Evolutionary conservation across 2,797 vertebrate species (phyloP), one percentile per base, ranked within the genome.

Genomic region (Glyptemys insculpta): DNA sequence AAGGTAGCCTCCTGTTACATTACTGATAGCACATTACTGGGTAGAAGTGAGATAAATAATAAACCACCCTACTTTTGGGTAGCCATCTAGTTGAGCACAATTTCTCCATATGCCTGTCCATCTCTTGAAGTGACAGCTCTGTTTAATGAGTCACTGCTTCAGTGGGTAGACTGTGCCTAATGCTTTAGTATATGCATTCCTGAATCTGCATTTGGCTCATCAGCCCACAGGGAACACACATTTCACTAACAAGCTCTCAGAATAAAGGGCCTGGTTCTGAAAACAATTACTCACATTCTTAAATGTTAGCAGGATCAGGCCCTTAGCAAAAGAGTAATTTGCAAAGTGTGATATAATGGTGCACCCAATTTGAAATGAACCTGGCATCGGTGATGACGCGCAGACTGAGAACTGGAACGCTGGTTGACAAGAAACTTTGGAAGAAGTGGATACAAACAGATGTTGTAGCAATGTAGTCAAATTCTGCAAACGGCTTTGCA

Each of bases 381-480:
- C n/a, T 83, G 74, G 1, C 19, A 7, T 29, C n/a, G 31, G 62
- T 59, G 41, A 41, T 23, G 29, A 8, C 83, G 54, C 83, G 50
- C 72, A 87, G 87, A 72, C 47, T 2, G 56, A 29, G 74, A 87
- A 81, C 57, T 23, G 41, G n/a, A 49, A 53, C 31, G 3, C 52
- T 81, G 49, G 8, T 37, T 37, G n/a, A 59, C 29, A 37, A 72
- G 90, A 87, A 95, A 57, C 79, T 86, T 57, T 57, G 12, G 27
- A 57, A 59, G 57, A 59, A 29, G 12, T 59, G 57, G 57, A 59
- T 27, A 29, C 11, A 31, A 59, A 12, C 83, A 80, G 91, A 91
- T 88, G 86, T 96, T 88, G 86, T 96, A 92, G 89, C 84, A 90
- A 94, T 93, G 93, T 96, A 93, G 88, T 87, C 47, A 88, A 14